A percentile compares a stretch with the other conserved stretches of the same genome.
These are phyloP conservation scores for Axis porcinus DNA, from an alignment of 2,113 vertebrate genomes.

Conservation along the genomic window DNA sequence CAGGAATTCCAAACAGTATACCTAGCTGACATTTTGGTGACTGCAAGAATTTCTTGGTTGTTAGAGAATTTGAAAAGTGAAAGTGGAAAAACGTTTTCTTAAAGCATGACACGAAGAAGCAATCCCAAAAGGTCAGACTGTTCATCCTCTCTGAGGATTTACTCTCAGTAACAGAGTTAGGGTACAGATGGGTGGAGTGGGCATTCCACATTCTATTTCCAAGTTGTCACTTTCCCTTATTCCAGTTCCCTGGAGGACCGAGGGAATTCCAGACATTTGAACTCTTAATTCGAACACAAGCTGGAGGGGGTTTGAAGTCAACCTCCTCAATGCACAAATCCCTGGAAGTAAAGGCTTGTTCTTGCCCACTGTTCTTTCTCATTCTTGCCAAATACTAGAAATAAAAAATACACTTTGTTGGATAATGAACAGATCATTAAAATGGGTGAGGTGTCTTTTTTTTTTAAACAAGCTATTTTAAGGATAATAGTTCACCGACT, in stretches of 20 bases:
- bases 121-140: background rate
- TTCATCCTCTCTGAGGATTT: background rate
- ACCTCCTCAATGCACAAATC: constrained; percentile 55
- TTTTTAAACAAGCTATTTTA: background rate
- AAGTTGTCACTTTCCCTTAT: constrained; percentile 20
- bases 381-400: constrained; percentile 55
- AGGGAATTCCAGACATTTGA: constrained; percentile 76
- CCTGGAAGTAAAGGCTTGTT: constrained; percentile 2
- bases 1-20: constrained; percentile 15
- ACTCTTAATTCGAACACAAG: constrained; percentile 60
- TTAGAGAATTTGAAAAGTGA: background rate
- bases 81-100: background rate
- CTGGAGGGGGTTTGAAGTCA: constrained; percentile 65
- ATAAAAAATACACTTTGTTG: constrained; percentile 48
- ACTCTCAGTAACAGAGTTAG: background rate
- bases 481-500: background rate
- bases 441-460: constrained; percentile 21
- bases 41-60: background rate
- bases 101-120: background rate
- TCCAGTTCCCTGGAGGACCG: constrained; percentile 52
- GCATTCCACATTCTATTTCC: constrained; percentile 1
- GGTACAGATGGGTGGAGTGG: background rate
- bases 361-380: constrained; percentile 6
- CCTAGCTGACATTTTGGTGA: background rate
- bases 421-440: constrained; percentile 65